These are phyloP conservation scores for Volucella bombylans DNA, from an alignment of 2,888 invertebrate genomes.

Conservation along the genomic window DNA sequence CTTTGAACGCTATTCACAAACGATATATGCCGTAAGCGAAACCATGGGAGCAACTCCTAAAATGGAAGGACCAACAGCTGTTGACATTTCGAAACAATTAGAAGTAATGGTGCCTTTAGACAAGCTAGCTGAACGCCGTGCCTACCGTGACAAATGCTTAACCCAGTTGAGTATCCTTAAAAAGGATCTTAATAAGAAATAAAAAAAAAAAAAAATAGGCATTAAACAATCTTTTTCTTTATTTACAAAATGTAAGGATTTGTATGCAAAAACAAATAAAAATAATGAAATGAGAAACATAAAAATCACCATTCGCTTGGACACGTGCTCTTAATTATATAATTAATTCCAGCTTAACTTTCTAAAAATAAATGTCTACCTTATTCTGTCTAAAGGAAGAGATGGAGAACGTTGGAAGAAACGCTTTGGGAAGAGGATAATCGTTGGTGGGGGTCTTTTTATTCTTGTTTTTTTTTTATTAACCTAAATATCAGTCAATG, in stretches of 20 bases:
- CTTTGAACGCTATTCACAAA: slow-evolving; percentile 85
- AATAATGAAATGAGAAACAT: slow-evolving; percentile 28
- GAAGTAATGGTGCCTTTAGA: slow-evolving; percentile 89
- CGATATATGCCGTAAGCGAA: slow-evolving; percentile 86
- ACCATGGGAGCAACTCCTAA: slow-evolving; percentile 90
- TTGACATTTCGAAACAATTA: slow-evolving; percentile 88
- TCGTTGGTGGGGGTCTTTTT: slow-evolving; percentile 4
- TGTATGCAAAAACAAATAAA: slow-evolving; percentile 15
- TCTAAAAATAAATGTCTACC: slow-evolving; percentile 41
- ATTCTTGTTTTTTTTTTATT: not conserved
- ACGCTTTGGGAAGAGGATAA: slow-evolving; percentile 3
- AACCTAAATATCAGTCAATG: slow-evolving; percentile 58
- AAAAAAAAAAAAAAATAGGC: slow-evolving; percentile 27
- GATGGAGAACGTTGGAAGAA: slow-evolving; percentile 15
- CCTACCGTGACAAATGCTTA: slow-evolving; percentile 92
- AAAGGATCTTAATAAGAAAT: slow-evolving; percentile 85
- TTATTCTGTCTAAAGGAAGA: slow-evolving; percentile 49
- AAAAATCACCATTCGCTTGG: slow-evolving; percentile 56
- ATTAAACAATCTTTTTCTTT: slow-evolving; percentile 48
- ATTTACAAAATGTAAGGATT: slow-evolving; percentile 50
- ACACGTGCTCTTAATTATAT: slow-evolving; percentile 50
- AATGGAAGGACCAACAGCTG: slow-evolving; percentile 87
- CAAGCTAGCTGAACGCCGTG: slow-evolving; percentile 88
- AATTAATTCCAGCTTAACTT: slow-evolving; percentile 55
- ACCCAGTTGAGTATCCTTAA: slow-evolving; percentile 91